Percentiles rank a stretch among this genome's conserved stretches.
These are phyloP conservation scores for Drosophila athabasca DNA, from an alignment of 1,140 invertebrate species.

Conservation along the genomic window DNA sequence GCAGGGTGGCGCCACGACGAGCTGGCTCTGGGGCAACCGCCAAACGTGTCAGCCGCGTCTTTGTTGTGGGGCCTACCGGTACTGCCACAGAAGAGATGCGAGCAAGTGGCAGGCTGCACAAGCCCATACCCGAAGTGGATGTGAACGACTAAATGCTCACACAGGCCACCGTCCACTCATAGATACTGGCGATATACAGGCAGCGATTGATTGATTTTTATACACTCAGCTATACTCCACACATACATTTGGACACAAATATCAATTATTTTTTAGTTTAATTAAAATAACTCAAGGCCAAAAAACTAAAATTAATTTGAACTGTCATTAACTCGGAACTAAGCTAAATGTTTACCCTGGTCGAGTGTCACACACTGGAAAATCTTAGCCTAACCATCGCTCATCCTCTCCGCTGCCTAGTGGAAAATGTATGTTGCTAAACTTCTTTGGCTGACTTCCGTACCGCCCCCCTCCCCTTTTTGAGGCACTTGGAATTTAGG, in stretches of 20 bases:
- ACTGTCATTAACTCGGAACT: constrained; percentile 46
- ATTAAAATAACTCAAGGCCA: constrained; percentile 48
- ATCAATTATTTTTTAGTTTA: constrained; percentile 38
- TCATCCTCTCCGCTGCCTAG: constrained; percentile 1
- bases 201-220: constrained; percentile 50
- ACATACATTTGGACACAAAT: constrained; percentile 15
- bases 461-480: neutral
- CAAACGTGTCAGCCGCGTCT: constrained; percentile 9
- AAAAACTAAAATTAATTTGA: constrained; percentile 38
- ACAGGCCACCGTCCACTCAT: neutral
- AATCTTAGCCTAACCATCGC: constrained; percentile 16
- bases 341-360: constrained; percentile 51
- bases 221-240: constrained; percentile 35
- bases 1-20: constrained; percentile 40
- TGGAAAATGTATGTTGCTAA: constrained; percentile 66
- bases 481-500: constrained; percentile 68
- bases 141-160: too few relatives aligned
- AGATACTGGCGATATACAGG: constrained; percentile 51
- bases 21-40: neutral
- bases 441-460: constrained; percentile 31
- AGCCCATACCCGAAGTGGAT: too few relatives aligned
- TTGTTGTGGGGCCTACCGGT: too few relatives aligned
- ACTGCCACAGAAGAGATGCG: too few relatives aligned
- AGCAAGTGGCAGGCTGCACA: too few relatives aligned
- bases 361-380: constrained; percentile 69